Conservation (phyloP, 2,888 invertebrate genomes). For the Eristalis tenax region DNA sequence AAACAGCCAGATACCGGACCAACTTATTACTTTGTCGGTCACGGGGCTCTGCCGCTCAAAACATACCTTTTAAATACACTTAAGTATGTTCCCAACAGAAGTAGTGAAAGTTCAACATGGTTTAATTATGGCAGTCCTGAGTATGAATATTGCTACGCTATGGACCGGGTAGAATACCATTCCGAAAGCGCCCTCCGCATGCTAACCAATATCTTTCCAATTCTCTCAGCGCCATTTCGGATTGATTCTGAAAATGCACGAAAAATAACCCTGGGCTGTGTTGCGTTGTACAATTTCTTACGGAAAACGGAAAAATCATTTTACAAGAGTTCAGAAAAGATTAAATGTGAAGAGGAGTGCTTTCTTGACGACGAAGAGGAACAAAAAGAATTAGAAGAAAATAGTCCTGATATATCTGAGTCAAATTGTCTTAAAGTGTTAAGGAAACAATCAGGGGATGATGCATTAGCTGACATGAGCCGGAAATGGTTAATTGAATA, state of each 20-base stretch:
- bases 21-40: slow-evolving; percentile 76
- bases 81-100: slow-evolving; percentile 70
- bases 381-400: slow-evolving; percentile 77
- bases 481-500: slow-evolving; percentile 76
- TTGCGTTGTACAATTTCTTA: slow-evolving; percentile 79
- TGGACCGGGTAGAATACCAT: slow-evolving; percentile 73
- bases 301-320: slow-evolving; percentile 78
- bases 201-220: slow-evolving; percentile 79
- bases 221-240: slow-evolving; percentile 77
- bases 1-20: slow-evolving; percentile 68
- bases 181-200: slow-evolving; percentile 76
- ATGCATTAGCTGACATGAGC: slow-evolving; percentile 76
- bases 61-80: slow-evolving; percentile 77
- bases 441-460: slow-evolving; percentile 76
- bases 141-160: slow-evolving; percentile 72
- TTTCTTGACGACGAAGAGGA: slow-evolving; percentile 78
- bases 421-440: slow-evolving; percentile 77
- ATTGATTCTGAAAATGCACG: slow-evolving; percentile 78
- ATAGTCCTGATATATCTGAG: slow-evolving; percentile 77
- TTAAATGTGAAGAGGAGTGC: slow-evolving; percentile 78
- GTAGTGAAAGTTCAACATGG: slow-evolving; percentile 68
- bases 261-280: slow-evolving; percentile 78
- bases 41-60: slow-evolving; percentile 76
- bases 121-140: slow-evolving; percentile 67
- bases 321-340: slow-evolving; percentile 77